phyloP scores from a whole-genome alignment of 2,888 invertebrate species.

The Cheiracanthium punctorium region DNA sequence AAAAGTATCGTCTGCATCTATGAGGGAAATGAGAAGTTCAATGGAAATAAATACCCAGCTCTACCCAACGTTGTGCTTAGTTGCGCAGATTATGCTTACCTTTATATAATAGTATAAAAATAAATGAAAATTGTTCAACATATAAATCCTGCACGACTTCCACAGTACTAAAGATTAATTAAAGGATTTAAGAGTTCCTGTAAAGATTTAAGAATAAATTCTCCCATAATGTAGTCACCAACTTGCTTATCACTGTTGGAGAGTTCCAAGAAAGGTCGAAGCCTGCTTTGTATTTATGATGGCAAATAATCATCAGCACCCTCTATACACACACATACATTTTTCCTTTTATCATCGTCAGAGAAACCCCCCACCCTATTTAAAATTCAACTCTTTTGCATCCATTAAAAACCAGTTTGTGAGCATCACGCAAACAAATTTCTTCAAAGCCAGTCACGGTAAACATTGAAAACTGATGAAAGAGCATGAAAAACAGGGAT shows the following conservation, averaged over 20 bases:
- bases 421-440: neutral
- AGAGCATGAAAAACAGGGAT: neutral
- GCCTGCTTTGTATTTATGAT: neutral
- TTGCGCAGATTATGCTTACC: too few relatives aligned
- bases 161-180: too few relatives aligned
- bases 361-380: neutral
- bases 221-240: neutral
- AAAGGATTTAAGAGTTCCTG: too few relatives aligned
- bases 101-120: too few relatives aligned
- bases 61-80: too few relatives aligned
- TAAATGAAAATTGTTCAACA: too few relatives aligned
- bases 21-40: too few relatives aligned
- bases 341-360: neutral
- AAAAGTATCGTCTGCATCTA: too few relatives aligned
- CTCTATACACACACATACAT: too few relatives aligned
- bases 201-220: too few relatives aligned
- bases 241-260: neutral
- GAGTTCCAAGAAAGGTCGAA: neutral
- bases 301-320: neutral
- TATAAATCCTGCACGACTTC: too few relatives aligned
- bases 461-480: neutral
- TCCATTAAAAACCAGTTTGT: conserved; percentile 15
- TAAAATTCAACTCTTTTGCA: conserved; percentile 21
- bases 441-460: neutral
- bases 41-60: too few relatives aligned